These are phyloP conservation scores for Petroica traversi DNA, from an alignment of 2,113 vertebrate genomes.

Conservation along the genomic window DNA sequence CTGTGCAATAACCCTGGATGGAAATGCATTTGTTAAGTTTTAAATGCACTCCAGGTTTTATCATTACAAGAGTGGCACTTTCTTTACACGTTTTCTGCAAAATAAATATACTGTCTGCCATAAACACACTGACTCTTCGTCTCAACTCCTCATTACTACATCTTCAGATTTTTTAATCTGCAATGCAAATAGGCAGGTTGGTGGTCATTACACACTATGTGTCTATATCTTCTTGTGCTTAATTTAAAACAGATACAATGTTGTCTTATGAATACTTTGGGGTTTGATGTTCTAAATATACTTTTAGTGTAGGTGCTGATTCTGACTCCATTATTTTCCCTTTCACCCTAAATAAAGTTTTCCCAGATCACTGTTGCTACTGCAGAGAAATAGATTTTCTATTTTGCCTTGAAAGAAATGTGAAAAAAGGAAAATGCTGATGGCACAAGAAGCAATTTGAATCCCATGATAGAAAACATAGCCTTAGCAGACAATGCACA, in stretches of 20 bases:
- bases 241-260: constrained; percentile 39
- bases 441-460: constrained; percentile 70
- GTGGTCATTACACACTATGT: neutral
- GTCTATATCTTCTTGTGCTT: neutral
- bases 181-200: constrained; percentile 39
- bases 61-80: neutral
- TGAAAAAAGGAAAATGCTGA: constrained; percentile 65
- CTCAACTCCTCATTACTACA: constrained; percentile 29
- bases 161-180: constrained; percentile 48
- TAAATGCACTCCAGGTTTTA: constrained; percentile 32
- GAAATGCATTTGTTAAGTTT: constrained; percentile 49
- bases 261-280: neutral
- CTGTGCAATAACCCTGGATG: neutral
- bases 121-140: neutral
- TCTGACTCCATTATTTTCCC: constrained; percentile 61
- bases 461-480: constrained; percentile 69
- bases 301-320: constrained; percentile 61
- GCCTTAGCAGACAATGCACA: constrained; percentile 36
- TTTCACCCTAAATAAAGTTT: constrained; percentile 74
- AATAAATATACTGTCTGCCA: constrained; percentile 26
- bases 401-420: constrained; percentile 70
- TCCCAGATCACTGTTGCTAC: constrained; percentile 27
- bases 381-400: constrained; percentile 70
- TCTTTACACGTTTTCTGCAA: constrained; percentile 29
- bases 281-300: constrained; percentile 61